Percentiles rank a stretch among this genome's conserved stretches.
phyloP scores from a whole-genome alignment of 2,888 invertebrate species.

The Perdita meconis region DNA sequence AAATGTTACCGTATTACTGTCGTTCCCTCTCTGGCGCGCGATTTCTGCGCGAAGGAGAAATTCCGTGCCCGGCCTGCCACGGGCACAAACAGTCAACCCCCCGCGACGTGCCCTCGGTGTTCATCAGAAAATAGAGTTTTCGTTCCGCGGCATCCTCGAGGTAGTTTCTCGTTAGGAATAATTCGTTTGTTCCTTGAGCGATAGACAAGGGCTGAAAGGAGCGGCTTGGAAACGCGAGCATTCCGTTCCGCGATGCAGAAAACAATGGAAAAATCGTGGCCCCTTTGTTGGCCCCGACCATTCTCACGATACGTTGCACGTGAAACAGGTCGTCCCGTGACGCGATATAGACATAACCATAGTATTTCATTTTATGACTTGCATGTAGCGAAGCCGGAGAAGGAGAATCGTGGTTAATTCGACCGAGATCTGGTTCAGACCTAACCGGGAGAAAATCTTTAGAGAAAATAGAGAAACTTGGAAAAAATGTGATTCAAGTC shows the following conservation, averaged over 20 bases:
- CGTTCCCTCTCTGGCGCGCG: constrained; percentile 23
- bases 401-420: too few species aligned
- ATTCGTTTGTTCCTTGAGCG: constrained; percentile 9
- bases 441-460: too few species aligned
- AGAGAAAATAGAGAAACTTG: too few species aligned
- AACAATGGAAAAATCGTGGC: constrained; percentile 6
- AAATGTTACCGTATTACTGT: constrained; percentile 51
- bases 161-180: constrained; percentile 1
- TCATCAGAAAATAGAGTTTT: not conserved
- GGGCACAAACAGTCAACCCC: not conserved
- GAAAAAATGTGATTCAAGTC: too few species aligned
- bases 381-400: not conserved
- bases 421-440: too few species aligned
- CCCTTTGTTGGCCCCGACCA: not conserved
- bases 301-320: constrained; percentile 1
- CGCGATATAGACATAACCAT: not conserved
- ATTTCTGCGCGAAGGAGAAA: not conserved
- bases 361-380: not conserved
- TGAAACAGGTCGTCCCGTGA: not conserved
- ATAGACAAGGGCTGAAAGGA: not conserved
- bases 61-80: not conserved
- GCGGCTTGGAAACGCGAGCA: not conserved
- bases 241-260: not conserved
- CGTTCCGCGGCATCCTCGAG: constrained; percentile 9
- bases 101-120: not conserved